Evolutionary conservation across 2,888 invertebrate genomes (phyloP).

Genomic region (Phania funesta): DNA sequence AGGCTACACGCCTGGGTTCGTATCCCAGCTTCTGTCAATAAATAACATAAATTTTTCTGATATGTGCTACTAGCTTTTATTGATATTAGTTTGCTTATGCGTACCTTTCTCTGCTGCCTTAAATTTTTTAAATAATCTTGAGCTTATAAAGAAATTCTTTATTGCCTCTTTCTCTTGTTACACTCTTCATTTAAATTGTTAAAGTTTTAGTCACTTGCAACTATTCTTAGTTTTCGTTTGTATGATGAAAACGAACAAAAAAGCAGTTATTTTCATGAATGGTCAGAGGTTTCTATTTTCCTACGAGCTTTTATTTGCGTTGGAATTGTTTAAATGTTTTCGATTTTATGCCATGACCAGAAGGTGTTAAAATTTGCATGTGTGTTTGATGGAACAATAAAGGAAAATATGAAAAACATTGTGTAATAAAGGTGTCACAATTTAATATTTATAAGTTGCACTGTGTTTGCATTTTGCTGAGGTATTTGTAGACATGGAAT

Average conservation of each 20-base stretch:
- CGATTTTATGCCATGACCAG: constrained; percentile 34
- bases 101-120: too few species aligned
- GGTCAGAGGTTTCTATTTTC: background rate
- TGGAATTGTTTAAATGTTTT: background rate
- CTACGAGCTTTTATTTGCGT: background rate
- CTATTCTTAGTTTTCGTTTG: too few species aligned
- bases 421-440: constrained; percentile 40
- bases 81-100: too few species aligned
- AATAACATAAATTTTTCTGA: too few species aligned
- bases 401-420: background rate
- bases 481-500: background rate
- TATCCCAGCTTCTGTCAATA: too few species aligned
- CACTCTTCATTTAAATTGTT: too few species aligned
- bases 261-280: background rate
- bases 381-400: background rate
- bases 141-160: too few species aligned
- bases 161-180: too few species aligned
- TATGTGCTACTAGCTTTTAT: too few species aligned
- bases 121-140: too few species aligned
- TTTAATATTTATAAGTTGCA: constrained; percentile 35
- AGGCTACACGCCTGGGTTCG: too few species aligned
- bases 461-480: background rate
- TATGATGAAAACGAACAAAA: background rate
- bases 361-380: constrained; percentile 12
- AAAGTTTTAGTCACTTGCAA: too few species aligned